These are phyloP conservation scores for Heterotilapia buettikoferi DNA, from an alignment of 2,113 vertebrate species.

Conservation along the genomic window DNA sequence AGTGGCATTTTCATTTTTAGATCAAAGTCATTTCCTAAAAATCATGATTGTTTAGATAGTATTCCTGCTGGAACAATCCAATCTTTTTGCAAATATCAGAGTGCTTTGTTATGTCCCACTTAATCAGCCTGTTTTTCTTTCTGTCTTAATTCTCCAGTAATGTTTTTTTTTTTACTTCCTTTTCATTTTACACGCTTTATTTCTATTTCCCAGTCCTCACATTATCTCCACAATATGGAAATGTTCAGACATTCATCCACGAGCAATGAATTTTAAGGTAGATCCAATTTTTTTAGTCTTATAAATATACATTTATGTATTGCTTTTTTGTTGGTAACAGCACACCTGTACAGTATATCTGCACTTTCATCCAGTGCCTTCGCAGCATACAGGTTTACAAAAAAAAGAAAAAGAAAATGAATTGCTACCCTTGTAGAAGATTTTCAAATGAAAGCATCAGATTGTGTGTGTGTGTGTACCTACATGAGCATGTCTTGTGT, in stretches of 20 bases:
- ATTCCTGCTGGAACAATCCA: constrained; percentile 34
- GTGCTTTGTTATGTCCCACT: constrained; percentile 29
- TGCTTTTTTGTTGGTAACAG: constrained; percentile 27
- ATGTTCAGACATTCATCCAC: constrained; percentile 27
- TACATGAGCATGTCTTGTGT: constrained; percentile 18
- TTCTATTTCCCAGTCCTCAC: constrained; percentile 14
- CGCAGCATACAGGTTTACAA: neutral
- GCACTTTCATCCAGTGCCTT: neutral
- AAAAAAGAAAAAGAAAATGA: neutral
- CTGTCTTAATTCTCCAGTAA: constrained; percentile 15
- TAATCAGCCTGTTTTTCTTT: constrained; percentile 37
- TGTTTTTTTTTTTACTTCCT: constrained; percentile 2
- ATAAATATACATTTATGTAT: constrained; percentile 65
- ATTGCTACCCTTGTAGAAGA: neutral
- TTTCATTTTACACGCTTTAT: constrained; percentile 5
- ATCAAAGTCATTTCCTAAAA: constrained; percentile 27
- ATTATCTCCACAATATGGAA: constrained; percentile 55
- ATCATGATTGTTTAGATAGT: constrained; percentile 38
- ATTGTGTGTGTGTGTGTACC: neutral
- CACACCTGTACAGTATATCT: constrained; percentile 23
- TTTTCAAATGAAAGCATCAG: constrained; percentile 3
- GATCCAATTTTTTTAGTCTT: neutral
- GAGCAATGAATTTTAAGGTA: constrained; percentile 51
- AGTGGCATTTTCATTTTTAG: constrained; percentile 50
- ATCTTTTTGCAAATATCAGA: constrained; percentile 53